Conservation (phyloP, 1,140 invertebrate genomes). For the Chironomus tepperi region DNA sequence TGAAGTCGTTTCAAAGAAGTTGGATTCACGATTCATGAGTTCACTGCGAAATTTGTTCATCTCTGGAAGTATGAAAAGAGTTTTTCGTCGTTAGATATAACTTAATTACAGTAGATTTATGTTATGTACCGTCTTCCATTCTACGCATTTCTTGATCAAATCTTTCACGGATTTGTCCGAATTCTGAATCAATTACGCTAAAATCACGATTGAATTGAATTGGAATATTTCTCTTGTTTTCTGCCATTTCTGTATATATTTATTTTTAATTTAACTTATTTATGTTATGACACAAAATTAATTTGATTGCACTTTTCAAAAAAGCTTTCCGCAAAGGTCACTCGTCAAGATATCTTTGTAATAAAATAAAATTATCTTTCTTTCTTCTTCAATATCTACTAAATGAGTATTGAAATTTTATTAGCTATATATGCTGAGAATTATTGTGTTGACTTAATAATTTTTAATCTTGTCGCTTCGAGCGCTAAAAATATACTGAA, state of each 20-base stretch:
- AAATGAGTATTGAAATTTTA: not conserved
- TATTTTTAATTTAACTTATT: slow-evolving; percentile 23
- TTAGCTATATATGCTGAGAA: not conserved
- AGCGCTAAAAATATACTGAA: not conserved
- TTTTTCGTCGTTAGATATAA: not conserved
- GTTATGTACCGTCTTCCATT: slow-evolving; percentile 70
- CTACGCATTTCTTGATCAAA: slow-evolving; percentile 95
- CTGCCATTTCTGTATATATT: slow-evolving; percentile 52
- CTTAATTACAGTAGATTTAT: not conserved
- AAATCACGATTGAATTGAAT: slow-evolving; percentile 85
- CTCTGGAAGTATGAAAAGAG: slow-evolving; percentile 43
- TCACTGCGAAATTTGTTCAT: slow-evolving; percentile 93
- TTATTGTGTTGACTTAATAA: not conserved
- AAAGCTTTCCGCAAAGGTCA: slow-evolving; percentile 1
- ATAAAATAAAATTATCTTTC: not conserved
- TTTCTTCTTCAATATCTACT: slow-evolving; percentile 10
- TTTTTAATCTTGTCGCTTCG: not conserved
- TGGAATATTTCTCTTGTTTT: slow-evolving; percentile 80
- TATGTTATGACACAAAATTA: slow-evolving; percentile 14
- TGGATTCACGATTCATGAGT: slow-evolving; percentile 83
- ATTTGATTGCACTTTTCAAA: not conserved
- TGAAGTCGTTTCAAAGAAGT: slow-evolving; percentile 80
- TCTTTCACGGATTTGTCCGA: slow-evolving; percentile 87
- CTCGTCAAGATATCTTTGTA: not conserved
- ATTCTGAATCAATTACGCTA: slow-evolving; percentile 93